Conservation (phyloP, 2,888 invertebrate genomes). For the Sussaba pulchella region DNA sequence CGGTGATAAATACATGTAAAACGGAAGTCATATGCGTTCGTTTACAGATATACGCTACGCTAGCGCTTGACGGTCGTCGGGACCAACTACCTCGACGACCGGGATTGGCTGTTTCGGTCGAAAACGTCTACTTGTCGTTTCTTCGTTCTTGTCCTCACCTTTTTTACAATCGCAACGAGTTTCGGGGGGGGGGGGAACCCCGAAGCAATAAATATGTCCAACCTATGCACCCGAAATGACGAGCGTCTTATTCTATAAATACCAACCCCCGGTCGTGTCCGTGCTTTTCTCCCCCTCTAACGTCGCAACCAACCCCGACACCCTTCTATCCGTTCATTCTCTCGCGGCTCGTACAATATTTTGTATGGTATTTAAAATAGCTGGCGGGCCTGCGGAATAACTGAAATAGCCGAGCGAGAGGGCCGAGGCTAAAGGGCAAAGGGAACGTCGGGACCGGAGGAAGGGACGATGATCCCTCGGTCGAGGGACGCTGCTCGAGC, state of each 20-base stretch:
- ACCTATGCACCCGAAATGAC: slow-evolving; percentile 63
- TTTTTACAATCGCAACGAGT: slow-evolving; percentile 1
- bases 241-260: slow-evolving; percentile 71
- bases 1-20: slow-evolving; percentile 10
- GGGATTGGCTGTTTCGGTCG: not conserved
- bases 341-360: slow-evolving; percentile 60
- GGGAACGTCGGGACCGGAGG: slow-evolving; percentile 27
- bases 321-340: slow-evolving; percentile 45
- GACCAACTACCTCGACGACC: not conserved
- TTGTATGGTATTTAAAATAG: slow-evolving; percentile 79
- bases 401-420: slow-evolving; percentile 76
- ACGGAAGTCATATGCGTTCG: not conserved
- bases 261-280: slow-evolving; percentile 54
- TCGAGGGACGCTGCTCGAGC: slow-evolving; percentile 62
- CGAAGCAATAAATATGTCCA: slow-evolving; percentile 61
- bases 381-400: slow-evolving; percentile 77
- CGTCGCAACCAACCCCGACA: not conserved
- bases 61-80: not conserved
- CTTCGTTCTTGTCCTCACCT: slow-evolving; percentile 1
- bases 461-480: slow-evolving; percentile 80
- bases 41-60: not conserved
- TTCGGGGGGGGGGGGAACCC: no score
- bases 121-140: not conserved
- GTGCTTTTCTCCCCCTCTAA: slow-evolving; percentile 50
- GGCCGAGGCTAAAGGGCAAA: slow-evolving; percentile 46